Evolutionary conservation across 2,888 invertebrate species (phyloP).

Genomic region (Anarsia innoxiella): DNA sequence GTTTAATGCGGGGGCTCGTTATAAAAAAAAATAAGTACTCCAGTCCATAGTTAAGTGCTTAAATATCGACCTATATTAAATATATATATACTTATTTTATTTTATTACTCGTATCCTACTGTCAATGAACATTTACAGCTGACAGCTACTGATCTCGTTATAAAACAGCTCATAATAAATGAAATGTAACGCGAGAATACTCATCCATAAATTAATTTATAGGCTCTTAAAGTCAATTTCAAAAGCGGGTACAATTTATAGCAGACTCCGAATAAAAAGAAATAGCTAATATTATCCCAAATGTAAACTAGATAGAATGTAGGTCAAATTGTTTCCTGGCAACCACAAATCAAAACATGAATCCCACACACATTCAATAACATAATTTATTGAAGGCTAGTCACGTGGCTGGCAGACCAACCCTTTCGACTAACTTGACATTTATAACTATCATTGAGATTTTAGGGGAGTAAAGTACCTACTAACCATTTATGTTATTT

Average conservation of each 20-base stretch:
- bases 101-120: no score
- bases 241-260: conserved; percentile 37
- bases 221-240: conserved; percentile 45
- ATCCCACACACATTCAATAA: conserved; percentile 31
- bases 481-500: conserved; percentile 6
- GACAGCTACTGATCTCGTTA: no score
- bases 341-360: conserved; percentile 40
- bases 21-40: no score
- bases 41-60: no score
- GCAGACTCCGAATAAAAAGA: conserved; percentile 28
- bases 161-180: no score
- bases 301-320: conserved; percentile 31
- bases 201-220: conserved; percentile 52
- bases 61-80: no score
- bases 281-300: conserved; percentile 24
- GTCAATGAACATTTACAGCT: no score
- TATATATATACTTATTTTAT: no score
- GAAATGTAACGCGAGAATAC: no score
- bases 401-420: conserved; percentile 30
- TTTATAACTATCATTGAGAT: conserved; percentile 19
- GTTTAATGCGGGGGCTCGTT: no score
- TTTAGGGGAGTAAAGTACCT: conserved; percentile 13
- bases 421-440: conserved; percentile 23
- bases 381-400: conserved; percentile 25
- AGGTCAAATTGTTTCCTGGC: conserved; percentile 34